These are phyloP conservation scores for Drosophila erecta DNA, from an alignment of 1,140 invertebrate species.

Conservation along the genomic window DNA sequence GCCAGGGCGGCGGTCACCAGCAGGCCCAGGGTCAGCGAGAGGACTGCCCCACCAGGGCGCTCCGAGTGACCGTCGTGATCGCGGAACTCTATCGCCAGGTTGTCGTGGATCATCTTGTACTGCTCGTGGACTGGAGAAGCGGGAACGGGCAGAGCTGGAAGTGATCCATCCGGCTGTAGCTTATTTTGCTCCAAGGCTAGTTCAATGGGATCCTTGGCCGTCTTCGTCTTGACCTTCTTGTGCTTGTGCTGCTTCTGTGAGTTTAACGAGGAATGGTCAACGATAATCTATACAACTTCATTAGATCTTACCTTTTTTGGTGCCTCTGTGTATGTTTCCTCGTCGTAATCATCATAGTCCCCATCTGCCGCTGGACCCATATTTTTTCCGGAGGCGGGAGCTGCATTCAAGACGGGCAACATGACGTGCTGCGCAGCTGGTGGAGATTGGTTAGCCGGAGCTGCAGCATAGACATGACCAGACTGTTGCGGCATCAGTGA, in stretches of 20 bases:
- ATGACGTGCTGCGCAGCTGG: constrained; percentile 55
- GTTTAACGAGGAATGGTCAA: not conserved
- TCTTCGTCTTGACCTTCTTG: constrained; percentile 69
- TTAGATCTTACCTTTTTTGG: constrained; percentile 68
- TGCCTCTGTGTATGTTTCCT: constrained; percentile 80
- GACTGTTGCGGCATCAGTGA: constrained; percentile 26
- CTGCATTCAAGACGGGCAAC: constrained; percentile 65
- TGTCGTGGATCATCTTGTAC: constrained; percentile 81
- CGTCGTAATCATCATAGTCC: constrained; percentile 82
- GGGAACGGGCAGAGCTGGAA: constrained; percentile 51
- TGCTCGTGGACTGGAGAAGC: constrained; percentile 73
- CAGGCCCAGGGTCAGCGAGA: constrained; percentile 91
- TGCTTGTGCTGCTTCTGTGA: constrained; percentile 76
- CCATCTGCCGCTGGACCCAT: constrained; percentile 53
- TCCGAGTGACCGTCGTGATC: constrained; percentile 88
- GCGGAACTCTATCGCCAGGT: constrained; percentile 79
- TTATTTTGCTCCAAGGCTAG: constrained; percentile 74
- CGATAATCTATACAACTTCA: no score
- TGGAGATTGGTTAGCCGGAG: constrained; percentile 23
- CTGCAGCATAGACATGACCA: constrained; percentile 43
- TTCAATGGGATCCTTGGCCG: constrained; percentile 68
- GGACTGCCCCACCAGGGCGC: constrained; percentile 91
- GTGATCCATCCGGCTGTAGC: constrained; percentile 38
- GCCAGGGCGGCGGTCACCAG: constrained; percentile 88
- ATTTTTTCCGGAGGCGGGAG: constrained; percentile 52